Base-by-base conservation (phyloP, 2,888 invertebrate genomes). In the Yponomeuta cagnagella region DNA sequence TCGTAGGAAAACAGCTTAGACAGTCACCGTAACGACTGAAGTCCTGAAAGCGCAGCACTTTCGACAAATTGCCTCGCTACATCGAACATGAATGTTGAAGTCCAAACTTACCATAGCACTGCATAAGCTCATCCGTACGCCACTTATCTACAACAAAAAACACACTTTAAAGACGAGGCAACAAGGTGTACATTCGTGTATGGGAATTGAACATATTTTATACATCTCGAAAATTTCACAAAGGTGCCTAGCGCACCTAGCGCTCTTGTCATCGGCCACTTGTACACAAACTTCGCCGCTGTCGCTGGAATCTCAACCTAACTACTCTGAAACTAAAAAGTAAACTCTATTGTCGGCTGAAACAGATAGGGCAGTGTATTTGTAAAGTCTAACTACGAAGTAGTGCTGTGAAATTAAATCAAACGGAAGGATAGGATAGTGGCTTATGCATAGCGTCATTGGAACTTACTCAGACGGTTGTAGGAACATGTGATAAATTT, bases 211-310 rank as follows among this genome's bases (percentile, higher is more conserved):
- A 10, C 43, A 48, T n/a, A 33, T 67, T 23, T 67, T 67, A 43
- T 23, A 37, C 33, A 30, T 67, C 67, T 48, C 33, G 67, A 58
- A 67, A 67, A 67, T 48, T 67, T 67, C 33, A 67, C 67, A 67
- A 67, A 67, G 67, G 67, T 67, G 67, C 67, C 31, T 8, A 43
- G 43, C 43, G 37, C 37, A 67, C 67, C 67, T 67, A 67, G 67
- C 15, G 30, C 67, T 67, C 67, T 67, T 67, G 43, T 67, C 67
- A 67, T 48, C 33, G n/a, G 31, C 64, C 23, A 64, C 64, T 64
- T 15, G 15, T 5, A 58, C 15, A 58, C 52, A 15, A 58, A 58
- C 52, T 5, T 58, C 12, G 15, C 15, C 3, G 1, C 15, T 58
- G 15, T 12, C 5, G 5, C 15, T 15, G 15, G 52, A 58, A 58